Base-by-base conservation (phyloP, 1,140 invertebrate genomes). In the Chionoecetes opilio region DNA sequence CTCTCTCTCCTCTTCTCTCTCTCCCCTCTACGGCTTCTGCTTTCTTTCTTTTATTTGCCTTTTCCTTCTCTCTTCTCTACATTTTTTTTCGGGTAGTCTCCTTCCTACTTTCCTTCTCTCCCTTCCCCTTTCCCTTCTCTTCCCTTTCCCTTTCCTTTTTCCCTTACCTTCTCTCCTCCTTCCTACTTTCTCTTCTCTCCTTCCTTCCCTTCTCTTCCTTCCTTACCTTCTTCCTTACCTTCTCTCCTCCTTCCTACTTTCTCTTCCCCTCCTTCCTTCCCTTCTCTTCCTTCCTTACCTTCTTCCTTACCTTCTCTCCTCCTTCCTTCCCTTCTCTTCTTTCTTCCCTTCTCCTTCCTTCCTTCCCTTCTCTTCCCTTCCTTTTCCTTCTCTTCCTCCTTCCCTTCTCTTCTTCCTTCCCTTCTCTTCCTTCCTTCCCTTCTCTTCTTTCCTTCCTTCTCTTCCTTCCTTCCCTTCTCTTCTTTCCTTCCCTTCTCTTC, bases 141-240 rank as follows among this genome's bases (percentile, higher is more conserved):
- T 34, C 3, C 26, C 14, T 14, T 21, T 3, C 14, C 26, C 14
- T 14, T 21, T 14, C 14, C 26, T 21, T 14, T 21, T 14, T 21
- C 26, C 3, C 85, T n/a, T n/a, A n/a, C n/a, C n/a, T n/a, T n/a
- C n/a, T n/a, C n/a, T n/a, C n/a, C n/a, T n/a, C n/a, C n/a, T n/a
- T n/a, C n/a, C n/a, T n/a, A n/a, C n/a, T n/a, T n/a, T n/a, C n/a
- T n/a, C n/a, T n/a, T n/a, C 35, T 3, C 35, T 34, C 14, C 26
- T 87, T 34, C 35, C 85, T 87, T 34, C 35, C 85, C 35, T 34
- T 87, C 85, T 87, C 85, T 87, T 34, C 35, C 85, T 87, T 34
- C 35, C 26, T 87, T 34, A 32, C 85, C 35, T n/a, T n/a, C n/a
- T n/a, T n/a, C n/a, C n/a, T n/a, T n/a, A n/a, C n/a, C n/a, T n/a